A percentile compares a stretch with the other conserved stretches of the same genome.
These are phyloP conservation scores for Brachypalpus laphriformis DNA, from an alignment of 2,888 invertebrate genomes.

Conservation along the genomic window DNA sequence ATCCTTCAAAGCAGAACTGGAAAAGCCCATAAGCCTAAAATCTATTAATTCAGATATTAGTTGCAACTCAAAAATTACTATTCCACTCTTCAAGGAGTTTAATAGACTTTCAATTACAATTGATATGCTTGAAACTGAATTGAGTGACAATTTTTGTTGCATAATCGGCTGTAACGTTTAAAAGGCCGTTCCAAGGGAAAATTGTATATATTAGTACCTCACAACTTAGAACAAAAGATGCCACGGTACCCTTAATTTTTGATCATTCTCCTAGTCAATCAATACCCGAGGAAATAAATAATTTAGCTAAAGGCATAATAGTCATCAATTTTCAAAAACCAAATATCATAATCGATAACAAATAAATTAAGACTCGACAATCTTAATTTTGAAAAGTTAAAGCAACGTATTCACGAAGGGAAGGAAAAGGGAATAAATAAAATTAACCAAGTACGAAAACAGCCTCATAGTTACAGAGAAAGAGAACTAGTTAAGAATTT, in stretches of 20 bases:
- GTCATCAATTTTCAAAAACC: slow-evolving; percentile 2
- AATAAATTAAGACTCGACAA: slow-evolving; percentile 15
- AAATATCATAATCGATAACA: background rate
- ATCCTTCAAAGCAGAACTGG: slow-evolving; percentile 27
- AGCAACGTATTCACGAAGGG: background rate
- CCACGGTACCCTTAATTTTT: slow-evolving; percentile 4
- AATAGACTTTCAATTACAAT: background rate
- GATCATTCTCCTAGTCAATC: background rate
- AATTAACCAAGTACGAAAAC: background rate
- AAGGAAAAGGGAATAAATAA: slow-evolving; percentile 20
- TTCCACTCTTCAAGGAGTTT: slow-evolving; percentile 19
- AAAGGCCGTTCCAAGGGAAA: background rate
- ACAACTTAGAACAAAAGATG: slow-evolving; percentile 6
- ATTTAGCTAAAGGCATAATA: slow-evolving; percentile 2
- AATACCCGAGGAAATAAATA: background rate
- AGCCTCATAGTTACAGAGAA: background rate
- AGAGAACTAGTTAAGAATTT: slow-evolving; percentile 43
- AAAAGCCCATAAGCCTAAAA: slow-evolving; percentile 6
- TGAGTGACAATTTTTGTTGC: slow-evolving; percentile 12
- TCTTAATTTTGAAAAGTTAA: slow-evolving; percentile 14
- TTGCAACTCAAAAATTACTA: slow-evolving; percentile 12
- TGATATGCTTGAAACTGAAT: slow-evolving; percentile 7
- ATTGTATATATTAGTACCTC: background rate
- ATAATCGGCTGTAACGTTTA: slow-evolving; percentile 12
- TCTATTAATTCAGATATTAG: slow-evolving; percentile 1